Base-by-base conservation (phyloP, 2,797 vertebrate species). In the Aphelocoma californica region DNA sequence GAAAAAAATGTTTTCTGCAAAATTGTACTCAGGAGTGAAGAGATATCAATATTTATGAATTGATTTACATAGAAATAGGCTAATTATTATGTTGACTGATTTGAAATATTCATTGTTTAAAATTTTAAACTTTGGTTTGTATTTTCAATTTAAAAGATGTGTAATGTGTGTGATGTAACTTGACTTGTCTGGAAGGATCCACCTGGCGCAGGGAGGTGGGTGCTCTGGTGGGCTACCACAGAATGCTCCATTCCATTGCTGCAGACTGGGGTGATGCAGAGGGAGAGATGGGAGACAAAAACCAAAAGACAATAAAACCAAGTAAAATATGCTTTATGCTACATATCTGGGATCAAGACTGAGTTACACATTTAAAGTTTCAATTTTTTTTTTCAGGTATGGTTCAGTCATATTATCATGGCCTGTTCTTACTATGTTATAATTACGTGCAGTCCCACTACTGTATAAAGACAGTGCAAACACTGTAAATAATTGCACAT, bases 1-100 rank as follows among this genome's bases (percentile, higher is more conserved):
- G 61, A 80, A 88, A 90, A 84, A 94, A 78, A 53, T 71, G 20
- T 81, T 94, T 95, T 86, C 47, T 64, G 23, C 20, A 75, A 72
- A 92, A 92, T 20, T 89, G 23, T 92, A 71, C 86, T 91, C 84
- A 69, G 50, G 88, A 94, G 50, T 91, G 79, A 92, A 95, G 61
- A 95, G 61, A 87, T 90, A 96, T 95, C 95, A 96, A 92, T 94
- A 91, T 88, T 96, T 95, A 96, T 92, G 86, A 96, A 84, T 83
- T 93, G 58, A 95, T 97, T 97, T 97, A 88, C 92, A 96, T 96
- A 94, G 91, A 96, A 97, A 96, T 90, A 86, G 51, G 38, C 31
- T 95, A 61, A 81, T 94, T 78, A 93, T 72, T 93, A 58, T 86
- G 86, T 89, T 95, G 70, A 61, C 44, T 87, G 29, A 50, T 94